phyloP scores from a whole-genome alignment of 2,888 invertebrate genomes.

The Galerucella nymphaeae region DNA sequence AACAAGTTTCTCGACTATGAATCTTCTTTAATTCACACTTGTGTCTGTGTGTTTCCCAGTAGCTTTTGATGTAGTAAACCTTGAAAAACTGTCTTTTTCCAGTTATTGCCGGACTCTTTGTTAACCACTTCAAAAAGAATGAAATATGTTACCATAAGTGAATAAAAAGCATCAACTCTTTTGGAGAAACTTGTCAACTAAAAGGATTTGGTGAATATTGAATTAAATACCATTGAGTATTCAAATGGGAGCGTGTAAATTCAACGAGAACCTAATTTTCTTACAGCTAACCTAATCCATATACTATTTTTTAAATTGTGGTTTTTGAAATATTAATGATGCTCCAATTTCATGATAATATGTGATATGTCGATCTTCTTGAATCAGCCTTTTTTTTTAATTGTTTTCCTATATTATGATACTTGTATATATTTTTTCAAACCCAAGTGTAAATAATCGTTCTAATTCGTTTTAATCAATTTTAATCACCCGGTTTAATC shows the following conservation, averaged over 20 bases:
- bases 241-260: too few relatives aligned
- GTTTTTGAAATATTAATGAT: too few relatives aligned
- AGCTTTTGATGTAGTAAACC: conserved; percentile 7
- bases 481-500: not conserved
- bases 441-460: conserved; percentile 9
- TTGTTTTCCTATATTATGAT: too few relatives aligned
- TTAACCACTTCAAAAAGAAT: conserved; percentile 2
- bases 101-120: conserved; percentile 5
- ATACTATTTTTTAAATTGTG: too few relatives aligned
- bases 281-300: too few relatives aligned
- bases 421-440: too few relatives aligned
- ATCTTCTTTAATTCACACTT: conserved; percentile 53
- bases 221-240: too few relatives aligned
- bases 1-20: conserved; percentile 45
- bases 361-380: too few relatives aligned
- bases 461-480: conserved; percentile 8
- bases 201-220: not conserved
- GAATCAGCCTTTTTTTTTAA: too few relatives aligned
- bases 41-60: conserved; percentile 26
- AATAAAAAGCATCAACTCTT: conserved; percentile 1
- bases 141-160: conserved; percentile 3
- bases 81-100: conserved; percentile 12
- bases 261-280: too few relatives aligned
- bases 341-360: too few relatives aligned
- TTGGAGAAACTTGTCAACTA: not conserved